These are phyloP conservation scores for Drosophila ironensis DNA, from an alignment of 1,140 invertebrate species.

Conservation along the genomic window DNA sequence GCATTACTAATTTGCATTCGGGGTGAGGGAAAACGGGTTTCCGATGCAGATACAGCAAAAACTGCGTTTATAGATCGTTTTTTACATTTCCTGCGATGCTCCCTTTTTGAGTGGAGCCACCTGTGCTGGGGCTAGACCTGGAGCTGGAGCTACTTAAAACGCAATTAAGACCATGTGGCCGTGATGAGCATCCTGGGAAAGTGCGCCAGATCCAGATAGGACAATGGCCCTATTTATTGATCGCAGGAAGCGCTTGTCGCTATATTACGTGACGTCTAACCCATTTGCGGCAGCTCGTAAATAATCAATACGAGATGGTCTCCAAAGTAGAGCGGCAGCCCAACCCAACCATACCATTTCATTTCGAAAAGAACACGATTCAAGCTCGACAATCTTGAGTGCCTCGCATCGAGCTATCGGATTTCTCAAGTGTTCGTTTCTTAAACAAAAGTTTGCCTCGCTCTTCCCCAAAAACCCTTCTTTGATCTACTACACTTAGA, in stretches of 20 bases:
- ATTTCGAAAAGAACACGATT: slow-evolving; percentile 39
- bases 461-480: slow-evolving; percentile 3
- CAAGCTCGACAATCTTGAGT: slow-evolving; percentile 73
- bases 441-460: slow-evolving; percentile 52
- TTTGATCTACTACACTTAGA: background rate
- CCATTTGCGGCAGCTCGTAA: slow-evolving; percentile 75
- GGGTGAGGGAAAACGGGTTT: slow-evolving; percentile 27
- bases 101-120: slow-evolving; percentile 31
- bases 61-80: background rate
- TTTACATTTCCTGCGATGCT: slow-evolving; percentile 29
- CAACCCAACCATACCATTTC: background rate
- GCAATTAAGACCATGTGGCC: slow-evolving; percentile 66
- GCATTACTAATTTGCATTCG: slow-evolving; percentile 38
- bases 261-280: slow-evolving; percentile 71
- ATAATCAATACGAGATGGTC: slow-evolving; percentile 42
- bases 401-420: slow-evolving; percentile 57
- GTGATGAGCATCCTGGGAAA: slow-evolving; percentile 50
- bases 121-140: slow-evolving; percentile 45
- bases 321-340: slow-evolving; percentile 33
- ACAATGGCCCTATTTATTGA: slow-evolving; percentile 53
- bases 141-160: slow-evolving; percentile 63
- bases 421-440: slow-evolving; percentile 64
- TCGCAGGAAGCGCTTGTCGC: slow-evolving; percentile 71
- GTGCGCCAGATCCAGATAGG: slow-evolving; percentile 39
- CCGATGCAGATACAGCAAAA: background rate